These are phyloP conservation scores for Leptura quadrifasciata DNA, from an alignment of 2,888 invertebrate species.

Conservation along the genomic window DNA sequence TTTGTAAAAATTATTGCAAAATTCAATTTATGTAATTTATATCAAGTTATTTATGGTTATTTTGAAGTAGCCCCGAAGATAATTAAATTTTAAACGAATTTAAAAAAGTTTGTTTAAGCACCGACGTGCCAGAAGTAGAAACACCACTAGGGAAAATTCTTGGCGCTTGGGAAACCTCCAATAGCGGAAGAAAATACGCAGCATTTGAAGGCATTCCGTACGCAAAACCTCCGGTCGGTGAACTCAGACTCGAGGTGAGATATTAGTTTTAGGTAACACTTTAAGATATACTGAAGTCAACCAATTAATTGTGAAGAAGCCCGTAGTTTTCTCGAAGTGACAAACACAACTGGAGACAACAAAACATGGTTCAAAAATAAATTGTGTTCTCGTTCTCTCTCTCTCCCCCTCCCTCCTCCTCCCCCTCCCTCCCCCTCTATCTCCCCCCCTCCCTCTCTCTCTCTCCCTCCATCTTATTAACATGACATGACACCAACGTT, in stretches of 20 bases:
- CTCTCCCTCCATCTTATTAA: no score
- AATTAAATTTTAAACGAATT: neutral
- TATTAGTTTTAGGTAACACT: no score
- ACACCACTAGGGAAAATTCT: conserved; percentile 41
- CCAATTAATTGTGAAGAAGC: no score
- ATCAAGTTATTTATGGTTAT: neutral
- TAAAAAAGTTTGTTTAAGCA: conserved; percentile 18
- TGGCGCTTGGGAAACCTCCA: conserved; percentile 38
- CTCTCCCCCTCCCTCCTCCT: no score
- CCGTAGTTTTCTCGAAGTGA: no score
- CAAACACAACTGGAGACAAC: no score
- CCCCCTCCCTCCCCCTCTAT: no score
- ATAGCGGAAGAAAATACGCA: conserved; percentile 34
- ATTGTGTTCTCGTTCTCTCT: no score
- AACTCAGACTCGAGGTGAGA: conserved; percentile 51
- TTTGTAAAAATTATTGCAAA: neutral
- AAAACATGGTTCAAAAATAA: no score
- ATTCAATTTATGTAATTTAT: neutral
- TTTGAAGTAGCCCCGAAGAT: neutral
- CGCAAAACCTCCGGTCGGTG: conserved; percentile 51
- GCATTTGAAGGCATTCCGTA: neutral
- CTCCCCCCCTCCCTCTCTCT: no score
- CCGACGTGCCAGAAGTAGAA: conserved; percentile 29
- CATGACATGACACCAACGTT: no score
- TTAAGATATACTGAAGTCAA: no score